Evolutionary conservation across 1,140 invertebrate genomes (phyloP).

Genomic region (Diachasma alloeum): DNA sequence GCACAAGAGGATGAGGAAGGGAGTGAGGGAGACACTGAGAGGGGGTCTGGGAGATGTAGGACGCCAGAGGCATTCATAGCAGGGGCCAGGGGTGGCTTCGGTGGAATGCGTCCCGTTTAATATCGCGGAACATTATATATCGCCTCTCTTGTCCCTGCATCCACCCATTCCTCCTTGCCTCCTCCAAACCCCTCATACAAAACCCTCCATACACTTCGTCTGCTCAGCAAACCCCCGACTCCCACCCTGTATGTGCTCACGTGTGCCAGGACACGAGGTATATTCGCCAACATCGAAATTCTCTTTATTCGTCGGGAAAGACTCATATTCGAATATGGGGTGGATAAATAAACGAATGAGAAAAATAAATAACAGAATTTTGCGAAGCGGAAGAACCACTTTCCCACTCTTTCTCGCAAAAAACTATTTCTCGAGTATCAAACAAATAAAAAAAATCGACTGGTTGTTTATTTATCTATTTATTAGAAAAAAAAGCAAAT

Average conservation of each 20-base stretch:
- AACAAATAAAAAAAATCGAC: too few species aligned
- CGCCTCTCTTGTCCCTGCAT: slow-evolving; percentile 57
- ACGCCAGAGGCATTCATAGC: slow-evolving; percentile 59
- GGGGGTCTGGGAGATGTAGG: slow-evolving; percentile 25
- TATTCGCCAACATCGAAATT: not conserved
- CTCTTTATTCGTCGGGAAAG: not conserved
- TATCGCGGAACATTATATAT: slow-evolving; percentile 67
- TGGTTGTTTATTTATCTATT: too few species aligned
- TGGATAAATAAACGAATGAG: slow-evolving; percentile 1
- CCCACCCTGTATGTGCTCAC: not conserved
- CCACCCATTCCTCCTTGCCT: slow-evolving; percentile 28
- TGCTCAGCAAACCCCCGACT: slow-evolving; percentile 1
- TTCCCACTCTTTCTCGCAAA: too few species aligned
- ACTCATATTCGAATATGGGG: not conserved
- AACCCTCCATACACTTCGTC: slow-evolving; percentile 3
- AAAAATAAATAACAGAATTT: not conserved
- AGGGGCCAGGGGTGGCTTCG: slow-evolving; percentile 56
- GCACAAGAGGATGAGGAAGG: not conserved
- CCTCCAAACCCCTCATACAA: slow-evolving; percentile 8
- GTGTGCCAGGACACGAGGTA: not conserved
- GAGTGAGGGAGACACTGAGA: slow-evolving; percentile 33
- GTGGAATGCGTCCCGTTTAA: slow-evolving; percentile 66
- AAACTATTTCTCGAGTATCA: too few species aligned
- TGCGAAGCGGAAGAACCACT: too few species aligned
- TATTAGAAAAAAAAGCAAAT: too few species aligned